phyloP scores from a whole-genome alignment of 2,888 invertebrate species.

The Trypoxylon attenuatum region DNA sequence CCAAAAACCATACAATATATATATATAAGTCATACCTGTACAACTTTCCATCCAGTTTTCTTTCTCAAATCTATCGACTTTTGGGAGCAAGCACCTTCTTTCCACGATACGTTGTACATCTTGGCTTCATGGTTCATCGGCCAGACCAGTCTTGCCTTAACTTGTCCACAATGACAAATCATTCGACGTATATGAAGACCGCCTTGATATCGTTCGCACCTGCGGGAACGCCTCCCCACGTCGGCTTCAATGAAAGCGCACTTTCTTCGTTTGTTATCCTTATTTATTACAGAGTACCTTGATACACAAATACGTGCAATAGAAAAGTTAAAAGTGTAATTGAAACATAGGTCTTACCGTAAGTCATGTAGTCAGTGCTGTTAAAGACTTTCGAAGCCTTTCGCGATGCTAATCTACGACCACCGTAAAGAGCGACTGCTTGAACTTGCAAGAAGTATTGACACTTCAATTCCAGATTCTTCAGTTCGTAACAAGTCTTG shows the following conservation, averaged over 20 bases:
- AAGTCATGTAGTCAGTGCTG: slow-evolving; percentile 78
- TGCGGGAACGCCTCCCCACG: slow-evolving; percentile 54
- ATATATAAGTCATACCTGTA: slow-evolving; percentile 47
- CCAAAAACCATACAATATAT: no score
- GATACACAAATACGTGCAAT: no score
- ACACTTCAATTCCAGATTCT: slow-evolving; percentile 81
- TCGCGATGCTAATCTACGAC: slow-evolving; percentile 81
- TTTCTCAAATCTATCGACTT: slow-evolving; percentile 1
- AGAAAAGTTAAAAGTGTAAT: slow-evolving; percentile 18
- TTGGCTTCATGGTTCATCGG: slow-evolving; percentile 47
- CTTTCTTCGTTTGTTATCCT: slow-evolving; percentile 53
- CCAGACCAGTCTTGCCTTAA: slow-evolving; percentile 61
- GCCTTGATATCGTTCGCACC: slow-evolving; percentile 56
- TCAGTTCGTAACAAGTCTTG: slow-evolving; percentile 80
- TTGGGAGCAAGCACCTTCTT: slow-evolving; percentile 50
- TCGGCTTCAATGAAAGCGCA: slow-evolving; percentile 60
- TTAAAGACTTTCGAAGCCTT: slow-evolving; percentile 84
- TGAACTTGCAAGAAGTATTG: slow-evolving; percentile 88
- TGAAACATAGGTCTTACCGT: slow-evolving; percentile 52
- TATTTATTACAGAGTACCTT: no score
- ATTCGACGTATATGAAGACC: slow-evolving; percentile 58
- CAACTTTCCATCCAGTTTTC: slow-evolving; percentile 33
- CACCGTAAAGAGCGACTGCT: slow-evolving; percentile 83
- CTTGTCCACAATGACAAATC: slow-evolving; percentile 58
- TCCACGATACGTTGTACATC: slow-evolving; percentile 61